Evolutionary conservation across 2,113 vertebrate genomes (phyloP).

Genomic region (Panurus biarmicus): DNA sequence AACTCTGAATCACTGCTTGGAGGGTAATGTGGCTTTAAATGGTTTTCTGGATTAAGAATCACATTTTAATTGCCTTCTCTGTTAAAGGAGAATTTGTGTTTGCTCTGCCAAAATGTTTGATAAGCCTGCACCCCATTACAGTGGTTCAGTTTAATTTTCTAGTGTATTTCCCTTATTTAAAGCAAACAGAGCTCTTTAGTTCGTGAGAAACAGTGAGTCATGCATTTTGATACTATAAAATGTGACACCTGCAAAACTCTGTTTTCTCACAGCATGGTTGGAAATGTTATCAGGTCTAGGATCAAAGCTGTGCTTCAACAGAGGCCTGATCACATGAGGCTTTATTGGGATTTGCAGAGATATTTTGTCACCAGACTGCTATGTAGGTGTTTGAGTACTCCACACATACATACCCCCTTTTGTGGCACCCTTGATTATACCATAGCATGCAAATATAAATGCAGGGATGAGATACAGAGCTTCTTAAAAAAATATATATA

Average conservation of each 20-base stretch:
- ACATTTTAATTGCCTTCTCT: slow-evolving; percentile 1
- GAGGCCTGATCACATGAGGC: not conserved
- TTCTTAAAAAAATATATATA: not conserved
- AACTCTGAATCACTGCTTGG: not conserved
- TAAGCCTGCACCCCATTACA: not conserved
- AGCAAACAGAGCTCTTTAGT: not conserved
- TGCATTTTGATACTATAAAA: not conserved
- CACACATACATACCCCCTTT: not conserved
- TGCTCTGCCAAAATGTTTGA: not conserved
- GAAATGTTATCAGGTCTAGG: not conserved
- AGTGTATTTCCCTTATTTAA: not conserved
- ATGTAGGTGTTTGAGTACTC: not conserved
- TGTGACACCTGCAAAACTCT: not conserved
- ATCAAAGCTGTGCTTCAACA: not conserved
- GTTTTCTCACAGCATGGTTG: not conserved
- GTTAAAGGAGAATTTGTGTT: not conserved
- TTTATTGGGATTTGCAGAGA: slow-evolving; percentile 7
- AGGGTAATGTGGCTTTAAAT: not conserved
- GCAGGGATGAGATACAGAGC: not conserved
- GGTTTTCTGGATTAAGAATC: slow-evolving; percentile 7
- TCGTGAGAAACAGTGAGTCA: not conserved
- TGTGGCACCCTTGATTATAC: not conserved
- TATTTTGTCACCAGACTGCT: not conserved
- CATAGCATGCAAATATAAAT: not conserved
- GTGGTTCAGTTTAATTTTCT: not conserved